A percentile compares a stretch with the other conserved stretches of the same genome.
phyloP scores from a whole-genome alignment of 2,797 vertebrate genomes.

The Euphonia xanthogaster region DNA sequence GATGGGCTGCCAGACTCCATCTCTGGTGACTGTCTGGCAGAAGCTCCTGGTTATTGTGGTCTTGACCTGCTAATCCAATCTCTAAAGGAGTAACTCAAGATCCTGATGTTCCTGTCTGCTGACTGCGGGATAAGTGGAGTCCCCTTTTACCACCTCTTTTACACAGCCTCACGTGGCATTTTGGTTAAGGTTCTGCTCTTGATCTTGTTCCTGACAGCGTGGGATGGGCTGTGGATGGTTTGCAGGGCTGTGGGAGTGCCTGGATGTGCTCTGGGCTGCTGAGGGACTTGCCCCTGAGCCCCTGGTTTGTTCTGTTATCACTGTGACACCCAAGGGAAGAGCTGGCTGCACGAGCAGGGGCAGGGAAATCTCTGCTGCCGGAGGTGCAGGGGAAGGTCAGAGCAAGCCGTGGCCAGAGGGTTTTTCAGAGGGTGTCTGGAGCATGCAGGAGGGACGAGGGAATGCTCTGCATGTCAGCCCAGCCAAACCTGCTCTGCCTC shows the following conservation, averaged over 20 bases:
- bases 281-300: neutral
- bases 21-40: neutral
- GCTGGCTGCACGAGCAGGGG: neutral
- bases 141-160: slow-evolving; percentile 53
- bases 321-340: neutral
- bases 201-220: neutral
- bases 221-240: neutral
- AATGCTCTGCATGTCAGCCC: neutral
- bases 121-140: neutral
- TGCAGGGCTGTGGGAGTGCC: neutral
- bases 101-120: neutral
- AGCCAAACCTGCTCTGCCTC: neutral
- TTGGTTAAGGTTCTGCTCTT: slow-evolving; percentile 4
- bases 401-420: neutral
- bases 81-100: neutral
- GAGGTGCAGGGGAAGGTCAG: neutral
- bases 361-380: neutral
- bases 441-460: neutral
- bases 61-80: slow-evolving; percentile 13
- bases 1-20: neutral
- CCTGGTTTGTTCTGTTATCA: fast-evolving
- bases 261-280: neutral
- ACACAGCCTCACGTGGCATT: slow-evolving; percentile 4
- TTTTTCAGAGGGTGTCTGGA: neutral
- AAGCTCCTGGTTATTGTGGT: neutral